These are phyloP conservation scores for Spondyliosoma cantharus DNA, from an alignment of 2,797 vertebrate genomes.

Conservation along the genomic window DNA sequence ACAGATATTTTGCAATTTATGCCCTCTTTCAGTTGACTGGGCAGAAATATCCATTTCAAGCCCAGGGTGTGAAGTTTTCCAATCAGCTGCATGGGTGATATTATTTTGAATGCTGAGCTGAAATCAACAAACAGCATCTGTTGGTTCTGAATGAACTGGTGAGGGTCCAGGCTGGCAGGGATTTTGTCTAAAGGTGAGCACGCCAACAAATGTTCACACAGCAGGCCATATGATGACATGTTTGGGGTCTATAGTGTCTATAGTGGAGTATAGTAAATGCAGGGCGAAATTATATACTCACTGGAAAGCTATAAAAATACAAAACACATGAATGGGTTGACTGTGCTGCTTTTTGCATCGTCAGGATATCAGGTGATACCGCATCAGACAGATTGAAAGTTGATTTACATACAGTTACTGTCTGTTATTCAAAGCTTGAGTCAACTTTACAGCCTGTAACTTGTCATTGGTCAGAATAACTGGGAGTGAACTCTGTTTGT, in stretches of 20 bases:
- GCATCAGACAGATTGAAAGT: not conserved
- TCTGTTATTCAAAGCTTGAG: slow-evolving; percentile 55
- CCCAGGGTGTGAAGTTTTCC: no score
- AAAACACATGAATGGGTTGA: not conserved
- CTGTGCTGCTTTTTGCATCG: not conserved
- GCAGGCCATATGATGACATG: not conserved
- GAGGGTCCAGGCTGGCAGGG: no score
- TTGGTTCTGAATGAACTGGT: no score
- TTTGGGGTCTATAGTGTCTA: not conserved
- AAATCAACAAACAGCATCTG: no score
- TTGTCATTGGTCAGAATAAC: slow-evolving; percentile 32
- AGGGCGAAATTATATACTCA: not conserved
- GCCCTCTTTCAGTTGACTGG: no score
- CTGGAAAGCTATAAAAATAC: not conserved
- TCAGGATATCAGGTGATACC: not conserved
- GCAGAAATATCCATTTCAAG: no score
- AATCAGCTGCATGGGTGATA: no score
- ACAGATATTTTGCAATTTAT: no score
- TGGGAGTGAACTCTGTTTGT: not conserved
- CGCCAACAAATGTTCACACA: not conserved
- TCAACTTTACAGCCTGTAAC: slow-evolving; percentile 26
- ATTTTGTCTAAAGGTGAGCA: not conserved
- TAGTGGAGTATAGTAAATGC: not conserved
- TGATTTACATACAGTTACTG: slow-evolving; percentile 47
- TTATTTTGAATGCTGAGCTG: no score